A percentile compares a stretch with the other conserved stretches of the same genome.
Evolutionary conservation across 2,888 invertebrate genomes (phyloP).

Genomic region (Hydrotaea diabolus): DNA sequence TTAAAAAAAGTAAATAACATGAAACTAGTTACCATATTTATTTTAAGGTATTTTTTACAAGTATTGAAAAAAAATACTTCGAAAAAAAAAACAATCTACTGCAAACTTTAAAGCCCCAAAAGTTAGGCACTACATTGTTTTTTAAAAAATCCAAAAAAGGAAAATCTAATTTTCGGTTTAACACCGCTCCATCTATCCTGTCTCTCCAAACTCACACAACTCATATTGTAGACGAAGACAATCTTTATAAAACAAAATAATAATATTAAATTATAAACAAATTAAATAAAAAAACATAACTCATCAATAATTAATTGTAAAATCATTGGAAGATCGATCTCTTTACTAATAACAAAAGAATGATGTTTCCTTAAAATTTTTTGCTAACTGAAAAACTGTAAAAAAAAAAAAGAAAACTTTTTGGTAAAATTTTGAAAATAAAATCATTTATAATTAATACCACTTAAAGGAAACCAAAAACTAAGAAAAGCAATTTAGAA

Average conservation of each 20-base stretch:
- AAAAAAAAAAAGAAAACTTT: constrained; percentile 32
- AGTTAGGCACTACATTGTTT: constrained; percentile 68
- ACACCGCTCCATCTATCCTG: neutral
- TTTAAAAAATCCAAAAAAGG: constrained; percentile 21
- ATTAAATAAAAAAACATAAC: neutral
- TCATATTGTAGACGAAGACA: constrained; percentile 58
- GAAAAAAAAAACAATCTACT: constrained; percentile 66
- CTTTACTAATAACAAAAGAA: constrained; percentile 27
- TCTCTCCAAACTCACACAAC: neutral
- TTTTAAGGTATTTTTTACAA: constrained; percentile 63
- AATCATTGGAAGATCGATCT: neutral
- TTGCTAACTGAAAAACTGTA: too few relatives aligned
- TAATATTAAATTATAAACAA: constrained; percentile 22
- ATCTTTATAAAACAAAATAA: constrained; percentile 37
- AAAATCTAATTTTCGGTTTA: constrained; percentile 23
- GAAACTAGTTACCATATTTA: constrained; percentile 59
- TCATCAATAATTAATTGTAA: constrained; percentile 26
- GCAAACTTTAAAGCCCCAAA: constrained; percentile 69
- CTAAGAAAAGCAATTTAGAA: constrained; percentile 64
- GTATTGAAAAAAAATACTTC: constrained; percentile 19
- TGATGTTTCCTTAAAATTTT: constrained; percentile 28
- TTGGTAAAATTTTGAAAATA: constrained; percentile 25
- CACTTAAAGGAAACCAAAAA: neutral
- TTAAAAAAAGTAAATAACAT: constrained; percentile 15
- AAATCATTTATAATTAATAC: neutral